Evolutionary conservation across 2,888 invertebrate genomes (phyloP), one percentile per base, ranked within the genome.

Genomic region (Drosophila quinaria): DNA sequence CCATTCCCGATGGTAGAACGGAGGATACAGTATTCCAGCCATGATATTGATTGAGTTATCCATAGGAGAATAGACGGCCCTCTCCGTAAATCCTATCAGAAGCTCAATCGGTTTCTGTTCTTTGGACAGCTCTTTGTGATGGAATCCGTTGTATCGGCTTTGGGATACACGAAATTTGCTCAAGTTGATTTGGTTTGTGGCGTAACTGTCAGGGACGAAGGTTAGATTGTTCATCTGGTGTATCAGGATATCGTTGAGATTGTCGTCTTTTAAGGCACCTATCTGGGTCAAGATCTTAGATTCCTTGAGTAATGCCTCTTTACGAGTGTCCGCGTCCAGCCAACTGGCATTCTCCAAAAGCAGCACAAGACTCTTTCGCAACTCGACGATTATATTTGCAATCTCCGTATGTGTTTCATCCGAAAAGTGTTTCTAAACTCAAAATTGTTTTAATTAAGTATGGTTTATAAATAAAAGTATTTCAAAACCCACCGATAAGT

Each of bases 31-130:
- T 29, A 89, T 73, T 2, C 92, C 92, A 0, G 91, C 91, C 90
- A 91, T 87, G 0, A 92, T 88, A 64, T 90, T 90, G 3, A 92
- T 91, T 3, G 90, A 90, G 60, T 92, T 92, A 31, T 92, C 92
- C 3, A 91, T 2, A 3, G 84, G 84, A 41, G 90, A 91, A 50
- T 92, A 92, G 63, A 91, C 91, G 0, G 92, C 81, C 60, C 92
- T 92, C 1, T 90, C 90, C 58, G 91, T 90, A 56, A 90, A 85
- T 0, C 83, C 89, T 42, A 81, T 19, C 4, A 91, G 22, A 11
- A 92, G 61, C 1, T 86, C 82, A 42, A 89, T 29, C 0, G 92
- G 92, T 33, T 88, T 90, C 2, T 85, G 70, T 0, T 66, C 71
- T 11, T 78, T 65, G 0, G 78, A 44, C 4, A 82, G 31, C 2